Evolutionary conservation across 37 sponge, comb jelly and placozoan genomes (phyloP), one percentile per base, ranked within the genome.

Genomic region (Oopsacas minuta): DNA sequence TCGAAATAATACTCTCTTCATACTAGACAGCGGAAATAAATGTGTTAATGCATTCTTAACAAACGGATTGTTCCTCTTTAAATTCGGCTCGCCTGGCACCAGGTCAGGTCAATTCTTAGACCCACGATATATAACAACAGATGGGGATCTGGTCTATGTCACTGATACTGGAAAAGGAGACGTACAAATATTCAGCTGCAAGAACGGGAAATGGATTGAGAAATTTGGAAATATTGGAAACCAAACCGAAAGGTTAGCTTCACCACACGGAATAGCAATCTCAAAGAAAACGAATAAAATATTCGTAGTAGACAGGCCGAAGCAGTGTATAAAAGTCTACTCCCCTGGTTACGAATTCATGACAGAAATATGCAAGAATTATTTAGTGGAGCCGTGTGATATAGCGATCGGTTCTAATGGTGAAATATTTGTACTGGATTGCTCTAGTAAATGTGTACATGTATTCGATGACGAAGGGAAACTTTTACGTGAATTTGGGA

Each of bases 41-140:
- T 61, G 75, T 61, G 75, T 61, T 32, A 10, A 61, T 34, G 75
- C 75, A 12, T 61, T 61, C 75, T 61, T 34, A 61, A 61, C 75
- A n/a, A 61, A 10, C 30, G 75, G 75, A 12, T 3, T 32, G 30
- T 61, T 61, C 22, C 20, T 10, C 22, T 61, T 61, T 12, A 61
- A 42, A 42, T 42, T 42, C 49, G 49, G 49, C 15, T 42, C 49
- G 15, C 49, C 8, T 15, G 49, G 75, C 22, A 25, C 28, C 22
- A 61, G 75, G 20, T 10, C 20, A n/a, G 7, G 75, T 12, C 75
- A 61, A 5, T 61, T 61, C 75, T 3, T 20, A 25, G 75, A 61
- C 28, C 75, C 75, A 3, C 28, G 75, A 34, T n/a, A 61, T n/a
- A 61, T 61, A 25, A 25, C 75, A 61, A 34, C 28, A 34, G 1